A percentile compares a stretch with the other conserved stretches of the same genome.
Conservation (phyloP, 2,113 vertebrate species). For the Melanerpes aurifrons region DNA sequence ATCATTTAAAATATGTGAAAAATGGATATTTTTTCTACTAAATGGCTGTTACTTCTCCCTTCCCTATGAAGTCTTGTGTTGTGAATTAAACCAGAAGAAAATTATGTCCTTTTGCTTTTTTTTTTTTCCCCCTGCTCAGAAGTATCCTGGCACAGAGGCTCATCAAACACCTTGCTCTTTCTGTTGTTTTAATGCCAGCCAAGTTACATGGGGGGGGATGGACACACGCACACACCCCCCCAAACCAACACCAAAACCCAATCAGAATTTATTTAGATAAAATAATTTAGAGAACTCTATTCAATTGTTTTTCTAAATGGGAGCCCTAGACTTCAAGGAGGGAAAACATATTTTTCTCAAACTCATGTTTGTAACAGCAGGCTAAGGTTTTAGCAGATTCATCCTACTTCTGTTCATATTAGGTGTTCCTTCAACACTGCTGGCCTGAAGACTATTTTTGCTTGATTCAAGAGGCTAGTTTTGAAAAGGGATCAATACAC, state of each 20-base stretch:
- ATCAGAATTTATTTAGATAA: background rate
- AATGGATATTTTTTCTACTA: background rate
- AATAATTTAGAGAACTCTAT: background rate
- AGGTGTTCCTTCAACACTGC: background rate
- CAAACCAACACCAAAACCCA: too few species aligned
- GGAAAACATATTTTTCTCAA: background rate
- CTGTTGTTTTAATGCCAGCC: background rate
- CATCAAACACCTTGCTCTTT: background rate
- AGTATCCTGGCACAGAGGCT: background rate
- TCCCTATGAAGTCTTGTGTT: background rate
- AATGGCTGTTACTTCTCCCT: background rate
- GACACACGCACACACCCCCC: too few species aligned
- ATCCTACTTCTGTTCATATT: background rate
- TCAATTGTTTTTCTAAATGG: background rate
- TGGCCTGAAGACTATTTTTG: background rate
- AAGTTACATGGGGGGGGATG: background rate
- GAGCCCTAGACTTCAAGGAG: fast-evolving
- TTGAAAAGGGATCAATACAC: background rate
- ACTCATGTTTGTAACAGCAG: background rate
- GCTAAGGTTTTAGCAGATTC: background rate
- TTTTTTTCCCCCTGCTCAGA: background rate
- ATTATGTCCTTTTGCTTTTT: background rate
- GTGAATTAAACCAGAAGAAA: background rate
- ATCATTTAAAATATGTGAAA: background rate
- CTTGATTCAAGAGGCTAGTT: background rate